Conservation (phyloP, 2,113 vertebrate species). For the Mystacornis crossleyi region DNA sequence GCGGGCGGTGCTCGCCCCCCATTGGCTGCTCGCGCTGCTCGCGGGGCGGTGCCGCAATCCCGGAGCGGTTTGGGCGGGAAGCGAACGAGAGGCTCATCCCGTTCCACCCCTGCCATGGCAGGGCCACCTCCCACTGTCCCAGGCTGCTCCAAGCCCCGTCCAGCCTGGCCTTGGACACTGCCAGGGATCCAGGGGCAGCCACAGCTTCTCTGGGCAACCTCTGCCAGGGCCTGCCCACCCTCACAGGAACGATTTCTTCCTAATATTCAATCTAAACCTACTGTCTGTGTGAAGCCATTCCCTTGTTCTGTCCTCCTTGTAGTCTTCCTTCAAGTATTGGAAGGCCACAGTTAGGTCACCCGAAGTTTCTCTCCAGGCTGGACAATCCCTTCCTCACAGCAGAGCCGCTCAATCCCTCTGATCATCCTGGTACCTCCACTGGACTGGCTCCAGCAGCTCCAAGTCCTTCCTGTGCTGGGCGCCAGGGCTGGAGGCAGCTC, state of each 20-base stretch:
- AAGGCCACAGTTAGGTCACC: background rate
- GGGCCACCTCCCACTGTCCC: rapidly evolving
- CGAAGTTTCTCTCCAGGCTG: background rate
- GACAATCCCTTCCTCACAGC: background rate
- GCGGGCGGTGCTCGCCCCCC: rapidly evolving
- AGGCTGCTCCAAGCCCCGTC: rapidly evolving
- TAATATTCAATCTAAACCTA: background rate
- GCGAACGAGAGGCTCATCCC: rapidly evolving
- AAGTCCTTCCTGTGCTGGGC: background rate
- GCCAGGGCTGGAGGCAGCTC: too few relatives aligned
- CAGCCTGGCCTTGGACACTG: rapidly evolving
- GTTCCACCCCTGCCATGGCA: background rate
- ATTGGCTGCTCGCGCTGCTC: background rate
- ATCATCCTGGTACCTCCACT: background rate
- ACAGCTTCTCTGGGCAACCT: background rate
- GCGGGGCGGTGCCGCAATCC: background rate
- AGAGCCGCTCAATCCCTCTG: background rate
- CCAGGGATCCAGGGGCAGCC: background rate
- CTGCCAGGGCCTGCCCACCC: background rate
- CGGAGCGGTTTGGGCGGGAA: background rate
- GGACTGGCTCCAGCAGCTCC: background rate
- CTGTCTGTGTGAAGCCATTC: background rate
- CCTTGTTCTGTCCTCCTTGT: background rate
- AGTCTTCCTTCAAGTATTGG: background rate
- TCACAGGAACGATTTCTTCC: background rate